These are phyloP conservation scores for Euplexia lucipara DNA, from an alignment of 2,888 invertebrate genomes.

Conservation along the genomic window DNA sequence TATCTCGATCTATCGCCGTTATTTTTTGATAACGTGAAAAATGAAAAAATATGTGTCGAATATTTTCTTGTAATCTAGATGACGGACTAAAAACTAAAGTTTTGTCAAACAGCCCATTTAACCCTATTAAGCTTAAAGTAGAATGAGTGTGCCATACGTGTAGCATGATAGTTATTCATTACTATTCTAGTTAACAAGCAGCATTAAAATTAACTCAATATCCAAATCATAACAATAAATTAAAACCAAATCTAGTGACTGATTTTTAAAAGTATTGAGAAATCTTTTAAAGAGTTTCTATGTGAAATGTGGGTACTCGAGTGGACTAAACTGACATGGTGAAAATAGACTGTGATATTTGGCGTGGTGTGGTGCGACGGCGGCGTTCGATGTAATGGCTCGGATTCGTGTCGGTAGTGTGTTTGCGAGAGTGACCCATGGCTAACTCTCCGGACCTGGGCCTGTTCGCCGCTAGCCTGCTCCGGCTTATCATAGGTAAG, in stretches of 20 bases:
- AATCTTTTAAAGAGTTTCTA: constrained; percentile 11
- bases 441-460: constrained; percentile 91
- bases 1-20: too few relatives aligned
- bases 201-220: too few relatives aligned
- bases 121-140: too few relatives aligned
- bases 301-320: constrained; percentile 21
- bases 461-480: constrained; percentile 91
- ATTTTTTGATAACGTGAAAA: too few relatives aligned
- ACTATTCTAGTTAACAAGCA: too few relatives aligned
- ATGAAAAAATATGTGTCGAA: too few relatives aligned
- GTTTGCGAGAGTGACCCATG: constrained; percentile 87
- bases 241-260: not conserved
- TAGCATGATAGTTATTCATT: too few relatives aligned
- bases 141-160: too few relatives aligned
- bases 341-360: constrained; percentile 33
- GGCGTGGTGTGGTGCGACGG: constrained; percentile 59
- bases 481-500: constrained; percentile 92
- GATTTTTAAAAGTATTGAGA: constrained; percentile 31
- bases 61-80: too few relatives aligned
- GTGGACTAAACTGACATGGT: constrained; percentile 25
- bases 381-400: constrained; percentile 81
- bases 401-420: constrained; percentile 76
- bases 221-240: too few relatives aligned
- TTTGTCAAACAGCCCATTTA: too few relatives aligned
- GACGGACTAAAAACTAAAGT: too few relatives aligned